A percentile compares a stretch with the other conserved stretches of the same genome.
These are phyloP conservation scores for Tenebrio molitor DNA, from an alignment of 1,140 invertebrate species.

Conservation along the genomic window DNA sequence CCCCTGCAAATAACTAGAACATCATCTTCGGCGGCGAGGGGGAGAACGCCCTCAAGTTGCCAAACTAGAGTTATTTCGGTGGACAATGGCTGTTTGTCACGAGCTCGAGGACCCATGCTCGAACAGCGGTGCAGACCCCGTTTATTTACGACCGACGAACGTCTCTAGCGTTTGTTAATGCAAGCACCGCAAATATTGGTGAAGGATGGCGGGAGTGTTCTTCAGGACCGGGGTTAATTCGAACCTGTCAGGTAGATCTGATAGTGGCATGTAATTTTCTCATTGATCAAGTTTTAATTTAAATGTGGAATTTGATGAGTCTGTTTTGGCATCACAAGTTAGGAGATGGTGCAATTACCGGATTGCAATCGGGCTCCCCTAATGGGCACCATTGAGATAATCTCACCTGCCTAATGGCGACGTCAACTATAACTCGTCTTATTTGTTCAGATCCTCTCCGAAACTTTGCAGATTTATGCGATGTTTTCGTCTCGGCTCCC, in stretches of 20 bases:
- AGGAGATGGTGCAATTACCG: slow-evolving; percentile 37
- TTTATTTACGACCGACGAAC: slow-evolving; percentile 11
- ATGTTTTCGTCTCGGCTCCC: slow-evolving; percentile 45
- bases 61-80: slow-evolving; percentile 23
- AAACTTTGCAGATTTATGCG: slow-evolving; percentile 40
- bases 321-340: slow-evolving; percentile 19
- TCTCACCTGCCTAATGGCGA: slow-evolving; percentile 48
- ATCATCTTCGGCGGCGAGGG: slow-evolving; percentile 7
- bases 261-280: slow-evolving; percentile 35
- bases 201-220: background rate
- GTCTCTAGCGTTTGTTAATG: background rate
- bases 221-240: background rate
- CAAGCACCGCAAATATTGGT: background rate
- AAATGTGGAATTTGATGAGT: slow-evolving; percentile 12
- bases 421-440: slow-evolving; percentile 46
- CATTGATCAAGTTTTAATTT: slow-evolving; percentile 18
- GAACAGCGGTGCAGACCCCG: background rate
- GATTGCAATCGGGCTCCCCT: slow-evolving; percentile 45
- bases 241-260: background rate
- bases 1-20: slow-evolving; percentile 7
- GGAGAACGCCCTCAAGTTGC: slow-evolving; percentile 13
- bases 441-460: slow-evolving; percentile 44
- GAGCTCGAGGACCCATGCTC: slow-evolving; percentile 9
- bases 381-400: slow-evolving; percentile 47
- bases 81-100: slow-evolving; percentile 48